Evolutionary conservation across 2,888 invertebrate species (phyloP).

Genomic region (Drymonia ruficornis): DNA sequence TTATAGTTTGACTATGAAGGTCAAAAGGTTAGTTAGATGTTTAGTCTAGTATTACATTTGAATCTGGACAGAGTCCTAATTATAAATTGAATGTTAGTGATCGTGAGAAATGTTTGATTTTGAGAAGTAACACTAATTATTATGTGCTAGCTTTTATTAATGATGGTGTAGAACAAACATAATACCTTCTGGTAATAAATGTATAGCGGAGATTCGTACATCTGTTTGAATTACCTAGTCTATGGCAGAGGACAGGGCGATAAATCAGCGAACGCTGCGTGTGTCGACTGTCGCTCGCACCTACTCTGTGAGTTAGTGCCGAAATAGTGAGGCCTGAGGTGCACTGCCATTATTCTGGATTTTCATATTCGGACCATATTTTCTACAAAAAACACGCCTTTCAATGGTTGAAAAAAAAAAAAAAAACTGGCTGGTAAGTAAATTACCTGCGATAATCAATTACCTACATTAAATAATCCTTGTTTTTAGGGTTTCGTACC

Average conservation of each 20-base stretch:
- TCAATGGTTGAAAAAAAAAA: no score
- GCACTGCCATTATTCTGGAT: neutral
- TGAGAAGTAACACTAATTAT: neutral
- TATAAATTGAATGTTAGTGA: neutral
- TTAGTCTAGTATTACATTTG: neutral
- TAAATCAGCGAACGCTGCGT: constrained; percentile 33
- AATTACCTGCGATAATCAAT: no score
- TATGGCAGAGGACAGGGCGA: constrained; percentile 27
- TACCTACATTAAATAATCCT: no score
- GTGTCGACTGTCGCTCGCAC: constrained; percentile 42
- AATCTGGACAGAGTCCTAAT: neutral
- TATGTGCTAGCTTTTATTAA: no score
- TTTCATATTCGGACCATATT: neutral
- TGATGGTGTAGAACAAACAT: no score
- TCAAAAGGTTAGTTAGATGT: neutral
- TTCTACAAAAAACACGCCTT: neutral
- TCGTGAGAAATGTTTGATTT: neutral
- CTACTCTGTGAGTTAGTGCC: constrained; percentile 40
- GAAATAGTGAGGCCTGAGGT: constrained; percentile 10
- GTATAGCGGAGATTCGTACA: neutral
- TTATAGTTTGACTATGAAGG: neutral
- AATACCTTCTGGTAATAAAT: no score
- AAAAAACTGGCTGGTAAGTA: no score
- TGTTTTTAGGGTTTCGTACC: no score
- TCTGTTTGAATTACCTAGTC: constrained; percentile 17